Evolutionary conservation across 2,113 vertebrate species (phyloP).

Genomic region (Phyllostomus hastatus): DNA sequence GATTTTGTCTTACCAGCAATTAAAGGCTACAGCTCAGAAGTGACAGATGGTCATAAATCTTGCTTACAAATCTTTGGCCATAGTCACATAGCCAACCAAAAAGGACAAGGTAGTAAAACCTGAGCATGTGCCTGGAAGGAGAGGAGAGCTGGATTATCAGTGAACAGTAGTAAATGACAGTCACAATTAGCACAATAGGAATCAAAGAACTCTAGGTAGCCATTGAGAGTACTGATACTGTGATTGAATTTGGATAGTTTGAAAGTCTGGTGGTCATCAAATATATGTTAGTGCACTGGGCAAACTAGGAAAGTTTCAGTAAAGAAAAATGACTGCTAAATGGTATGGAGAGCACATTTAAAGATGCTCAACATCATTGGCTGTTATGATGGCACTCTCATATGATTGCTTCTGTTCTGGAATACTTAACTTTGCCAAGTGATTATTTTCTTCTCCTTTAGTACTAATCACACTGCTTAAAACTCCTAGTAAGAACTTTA

Average conservation of each 20-base stretch:
- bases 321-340: background rate
- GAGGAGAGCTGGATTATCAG: background rate
- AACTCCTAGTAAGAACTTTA: background rate
- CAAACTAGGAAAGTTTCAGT: background rate
- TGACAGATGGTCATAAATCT: background rate
- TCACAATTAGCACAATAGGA: background rate
- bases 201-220: background rate
- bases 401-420: background rate
- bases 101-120: background rate
- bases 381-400: background rate
- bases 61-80: background rate
- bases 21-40: background rate
- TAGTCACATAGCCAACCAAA: background rate
- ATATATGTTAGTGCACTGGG: background rate
- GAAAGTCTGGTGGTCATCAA: background rate
- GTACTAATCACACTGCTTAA: conserved; percentile 1
- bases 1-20: background rate
- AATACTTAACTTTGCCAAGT: conserved; percentile 27
- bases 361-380: background rate
- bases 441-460: conserved; percentile 14
- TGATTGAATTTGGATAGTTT: background rate
- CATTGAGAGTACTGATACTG: background rate
- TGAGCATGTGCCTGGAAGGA: background rate
- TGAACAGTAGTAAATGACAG: background rate
- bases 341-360: background rate